Base-by-base conservation (phyloP, 2,888 invertebrate species). In the Alcis repandata region DNA sequence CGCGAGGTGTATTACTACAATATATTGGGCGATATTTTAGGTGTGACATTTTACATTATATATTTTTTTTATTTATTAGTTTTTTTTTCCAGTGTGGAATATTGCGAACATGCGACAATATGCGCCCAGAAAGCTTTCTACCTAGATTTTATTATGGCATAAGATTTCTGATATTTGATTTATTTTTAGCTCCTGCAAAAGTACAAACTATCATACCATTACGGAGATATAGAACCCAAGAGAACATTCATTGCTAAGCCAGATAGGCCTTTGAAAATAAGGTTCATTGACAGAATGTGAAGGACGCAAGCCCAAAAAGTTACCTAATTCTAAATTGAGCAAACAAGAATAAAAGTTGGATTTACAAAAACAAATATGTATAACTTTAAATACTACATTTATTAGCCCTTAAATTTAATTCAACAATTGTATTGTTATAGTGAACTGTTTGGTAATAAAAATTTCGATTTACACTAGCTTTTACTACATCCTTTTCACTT, bases 141-240 rank as follows among this genome's bases (percentile, higher is more conserved):
- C n/a, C n/a, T n/a, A n/a, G n/a, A n/a, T n/a, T n/a, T n/a, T n/a
- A n/a, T n/a, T n/a, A n/a, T n/a, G n/a, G n/a, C n/a, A n/a, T 11
- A 11, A 36, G 36, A 11, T 7, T 36, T 11, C 9, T 36, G 9
- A 11, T 36, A 36, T 15, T 17, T 15, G 15, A 15, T 41, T 41
- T 43, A 13, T 56, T n/a, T 90, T 41, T 85, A 95, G 95, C 75
- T 96, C 60, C 70, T 95, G 58, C 93, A 94, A 70, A 95, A 94
- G 76, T 96, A 94, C 79, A 94, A 92, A 78, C 85, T 96, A 51
- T 95, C 96, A 76, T 96, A 96, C 77, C 95, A 95, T 76, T 96
- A 96, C 79, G 95, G 95, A 13, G 95, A 95, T 64, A 94, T 96
- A 51, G 84, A 86, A 61, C 94, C 95, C 59, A 94, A 93, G 49